Base-by-base conservation (phyloP, 2,888 invertebrate genomes). In the Tinea trinotella region DNA sequence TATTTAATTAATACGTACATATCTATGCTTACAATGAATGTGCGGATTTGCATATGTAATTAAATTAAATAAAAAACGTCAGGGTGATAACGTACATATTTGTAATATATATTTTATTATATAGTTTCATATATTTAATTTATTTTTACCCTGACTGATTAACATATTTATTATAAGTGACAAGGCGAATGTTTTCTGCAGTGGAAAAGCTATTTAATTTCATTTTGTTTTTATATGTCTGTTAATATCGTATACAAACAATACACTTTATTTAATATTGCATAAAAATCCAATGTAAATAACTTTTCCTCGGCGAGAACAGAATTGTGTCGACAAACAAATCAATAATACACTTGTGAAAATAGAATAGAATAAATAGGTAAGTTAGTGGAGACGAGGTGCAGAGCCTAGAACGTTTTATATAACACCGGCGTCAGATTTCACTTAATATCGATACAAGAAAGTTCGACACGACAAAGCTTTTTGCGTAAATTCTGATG, bases 1-100 rank as follows among this genome's bases (percentile, higher is more conserved):
- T 56, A 46, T 58, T 40, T 50, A 40, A 40, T 40, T 15, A 30
- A 30, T 30, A 30, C 18, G 15, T 44, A 30, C 18, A 7, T 44
- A 17, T 44, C 5, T 44, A 20, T 20, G 12, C 18, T 48, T 20
- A 48, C 18, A 20, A 20, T 48, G 19, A 48, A 18, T 48, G 22
- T 48, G 48, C 19, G 19, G n/a, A 48, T 48, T 19, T 20, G 3
- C 6, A 7, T 40, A 10, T 40, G 4, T 5, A 10, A 7, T 7
- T 12, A n/a, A 40, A 18, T 15, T 6, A 48, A 48, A 48, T 5
- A 48, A 20, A 30, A 30, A 30, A 30, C 30, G 30, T 30, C 30
- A 30, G 30, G 30, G 30, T 4, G 30, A 7, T n/a, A n/a, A n/a
- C n/a, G n/a, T n/a, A n/a, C n/a, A n/a, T n/a, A n/a, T n/a, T n/a